Conservation (phyloP, 2,113 vertebrate genomes). For the Nothobranchius furzeri region DNA sequence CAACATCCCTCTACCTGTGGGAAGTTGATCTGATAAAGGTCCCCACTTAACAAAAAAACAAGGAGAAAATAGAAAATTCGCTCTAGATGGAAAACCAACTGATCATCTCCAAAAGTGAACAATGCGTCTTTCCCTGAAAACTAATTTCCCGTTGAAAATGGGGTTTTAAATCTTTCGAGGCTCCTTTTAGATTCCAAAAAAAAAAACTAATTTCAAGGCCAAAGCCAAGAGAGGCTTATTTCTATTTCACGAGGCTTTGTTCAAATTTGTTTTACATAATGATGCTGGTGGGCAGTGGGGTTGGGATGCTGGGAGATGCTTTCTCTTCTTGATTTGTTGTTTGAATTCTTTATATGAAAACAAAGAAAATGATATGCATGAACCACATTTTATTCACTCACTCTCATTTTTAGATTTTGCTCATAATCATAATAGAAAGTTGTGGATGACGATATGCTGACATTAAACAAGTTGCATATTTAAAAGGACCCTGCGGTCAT, state of each 20-base stretch:
- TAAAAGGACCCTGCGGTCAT: slow-evolving; percentile 5
- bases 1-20: slow-evolving; percentile 41
- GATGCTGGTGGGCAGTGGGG: slow-evolving; percentile 42
- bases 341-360: slow-evolving; percentile 30
- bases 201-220: slow-evolving; percentile 73
- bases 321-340: slow-evolving; percentile 53
- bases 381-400: background rate
- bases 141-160: slow-evolving; percentile 72
- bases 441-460: background rate
- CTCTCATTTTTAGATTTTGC: background rate
- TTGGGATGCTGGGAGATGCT: slow-evolving; percentile 12
- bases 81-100: slow-evolving; percentile 55
- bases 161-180: slow-evolving; percentile 71
- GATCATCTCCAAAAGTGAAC: slow-evolving; percentile 61
- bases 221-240: slow-evolving; percentile 58
- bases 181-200: slow-evolving; percentile 78
- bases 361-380: background rate
- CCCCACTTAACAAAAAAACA: background rate
- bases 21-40: slow-evolving; percentile 59
- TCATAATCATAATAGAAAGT: slow-evolving; percentile 20
- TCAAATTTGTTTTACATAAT: slow-evolving; percentile 75
- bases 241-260: slow-evolving; percentile 72
- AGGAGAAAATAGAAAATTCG: slow-evolving; percentile 19
- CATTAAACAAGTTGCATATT: slow-evolving; percentile 12
- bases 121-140: slow-evolving; percentile 66